Base-by-base conservation (phyloP, 2,888 invertebrate genomes). In the Cordylochernes scorpioides region DNA sequence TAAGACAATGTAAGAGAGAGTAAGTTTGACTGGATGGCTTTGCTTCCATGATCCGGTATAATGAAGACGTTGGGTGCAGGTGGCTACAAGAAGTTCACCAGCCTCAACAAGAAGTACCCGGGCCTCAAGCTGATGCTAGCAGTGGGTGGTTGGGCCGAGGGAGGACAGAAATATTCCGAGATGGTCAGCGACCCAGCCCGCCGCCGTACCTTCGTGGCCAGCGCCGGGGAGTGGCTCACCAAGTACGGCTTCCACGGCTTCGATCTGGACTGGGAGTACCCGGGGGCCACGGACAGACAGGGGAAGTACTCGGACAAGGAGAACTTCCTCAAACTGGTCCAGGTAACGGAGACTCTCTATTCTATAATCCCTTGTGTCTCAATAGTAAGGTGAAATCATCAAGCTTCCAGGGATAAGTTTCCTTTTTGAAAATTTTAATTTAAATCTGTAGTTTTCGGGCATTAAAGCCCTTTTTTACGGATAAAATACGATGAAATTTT, bases 211-310 rank as follows among this genome's bases (percentile, higher is more conserved):
- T 78, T 80, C 48, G 68, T 80, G 37, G 57, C 54, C 26, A 74
- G 73, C 45, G 64, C 74, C 28, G 66, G 78, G 27, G 63, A 71
- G 69, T 35, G 35, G 35, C 63, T 80, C 59, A 58, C 68, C 29
- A 59, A 67, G 45, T 77, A 75, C 47, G 55, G 63, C 15, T 80
- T 80, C 42, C 77, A 78, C 46, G 78, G 78, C 1, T 66, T 80
- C 45, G 78, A 80, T 48, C 58, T 78, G 44, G 78, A 80, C 48
- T 80, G 80, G 78, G 80, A 80, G 52, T 80, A 80, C 49, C 78
- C 80, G 2, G 78, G 72, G 1, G 80, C 80, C 0, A 65, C 74
- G 0, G 80, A 80, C 51, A 64, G 80, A 17, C 75, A 75, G 5
- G 80, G 80, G 19, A 68, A 64, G 31, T 77, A 65, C 52, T 65